Conservation (phyloP, 2,113 vertebrate genomes). For the Scomber colias region DNA sequence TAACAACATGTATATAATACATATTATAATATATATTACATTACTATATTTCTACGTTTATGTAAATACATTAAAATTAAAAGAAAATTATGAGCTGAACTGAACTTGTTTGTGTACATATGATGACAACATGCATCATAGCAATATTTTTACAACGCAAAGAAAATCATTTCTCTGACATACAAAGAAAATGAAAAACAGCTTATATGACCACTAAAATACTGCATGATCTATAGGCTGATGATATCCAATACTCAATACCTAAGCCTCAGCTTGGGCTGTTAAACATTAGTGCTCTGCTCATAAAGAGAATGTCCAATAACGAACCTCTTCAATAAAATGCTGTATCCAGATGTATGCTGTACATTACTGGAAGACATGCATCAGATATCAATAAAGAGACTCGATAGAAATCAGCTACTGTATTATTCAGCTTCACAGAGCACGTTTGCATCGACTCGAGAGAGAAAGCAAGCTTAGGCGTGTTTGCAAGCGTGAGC, state of each 20-base stretch:
- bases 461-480: slow-evolving; percentile 2
- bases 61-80: background rate
- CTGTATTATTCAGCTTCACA: slow-evolving; percentile 14
- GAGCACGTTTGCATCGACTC: slow-evolving; percentile 11
- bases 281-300: slow-evolving; percentile 13
- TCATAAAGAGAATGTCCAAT: slow-evolving; percentile 4
- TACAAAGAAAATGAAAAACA: background rate
- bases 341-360: background rate
- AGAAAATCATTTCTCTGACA: background rate
- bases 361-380: background rate
- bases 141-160: background rate
- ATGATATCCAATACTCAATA: background rate
- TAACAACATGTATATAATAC: no score
- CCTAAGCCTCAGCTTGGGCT: background rate
- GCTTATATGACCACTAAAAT: background rate
- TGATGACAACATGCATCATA: background rate
- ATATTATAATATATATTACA: no score
- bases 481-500: slow-evolving; percentile 38
- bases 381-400: slow-evolving; percentile 25
- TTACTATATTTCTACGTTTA: no score
- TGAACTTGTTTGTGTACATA: no score
- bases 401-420: background rate
- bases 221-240: background rate
- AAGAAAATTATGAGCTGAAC: background rate
- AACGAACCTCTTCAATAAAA: slow-evolving; percentile 21